A percentile compares a stretch with the other conserved stretches of the same genome.
These are phyloP conservation scores for Merluccius polli DNA, from an alignment of 2,797 vertebrate genomes.

Conservation along the genomic window DNA sequence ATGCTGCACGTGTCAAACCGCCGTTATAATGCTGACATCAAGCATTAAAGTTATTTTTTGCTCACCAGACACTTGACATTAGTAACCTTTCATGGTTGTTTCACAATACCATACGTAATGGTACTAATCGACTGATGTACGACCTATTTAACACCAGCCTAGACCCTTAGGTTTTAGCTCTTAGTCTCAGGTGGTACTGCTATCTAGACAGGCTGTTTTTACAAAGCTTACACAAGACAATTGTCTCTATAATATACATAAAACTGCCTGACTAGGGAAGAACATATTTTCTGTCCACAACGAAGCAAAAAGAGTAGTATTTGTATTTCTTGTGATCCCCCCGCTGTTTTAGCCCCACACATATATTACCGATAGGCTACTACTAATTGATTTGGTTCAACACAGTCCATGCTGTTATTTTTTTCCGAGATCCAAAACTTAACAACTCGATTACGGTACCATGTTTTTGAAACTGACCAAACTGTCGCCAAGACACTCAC, in stretches of 20 bases:
- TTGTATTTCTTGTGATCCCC: neutral
- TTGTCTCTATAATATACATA: too few relatives aligned
- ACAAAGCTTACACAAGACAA: neutral
- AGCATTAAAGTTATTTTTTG: neutral
- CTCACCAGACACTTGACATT: too few relatives aligned
- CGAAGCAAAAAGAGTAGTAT: neutral
- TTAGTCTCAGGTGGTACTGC: conserved; percentile 1
- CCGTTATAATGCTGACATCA: neutral
- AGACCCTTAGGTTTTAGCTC: neutral
- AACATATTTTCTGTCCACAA: neutral
- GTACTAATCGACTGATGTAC: neutral
- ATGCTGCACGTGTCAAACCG: neutral
- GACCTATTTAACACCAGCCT: neutral
- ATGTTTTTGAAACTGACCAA: conserved; percentile 47
- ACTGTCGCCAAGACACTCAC: conserved; percentile 35
- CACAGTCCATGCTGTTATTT: conserved; percentile 37
- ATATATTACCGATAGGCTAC: neutral
- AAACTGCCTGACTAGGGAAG: neutral
- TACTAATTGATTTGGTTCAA: conserved; percentile 31
- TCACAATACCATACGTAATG: too few relatives aligned
- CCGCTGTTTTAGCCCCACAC: neutral
- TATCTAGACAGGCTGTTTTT: neutral
- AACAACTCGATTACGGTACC: conserved; percentile 20
- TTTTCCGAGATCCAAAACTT: conserved; percentile 29
- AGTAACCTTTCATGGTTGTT: too few relatives aligned